These are phyloP conservation scores for Fragum whitleyi DNA, from an alignment of 2,888 invertebrate genomes.

Conservation along the genomic window DNA sequence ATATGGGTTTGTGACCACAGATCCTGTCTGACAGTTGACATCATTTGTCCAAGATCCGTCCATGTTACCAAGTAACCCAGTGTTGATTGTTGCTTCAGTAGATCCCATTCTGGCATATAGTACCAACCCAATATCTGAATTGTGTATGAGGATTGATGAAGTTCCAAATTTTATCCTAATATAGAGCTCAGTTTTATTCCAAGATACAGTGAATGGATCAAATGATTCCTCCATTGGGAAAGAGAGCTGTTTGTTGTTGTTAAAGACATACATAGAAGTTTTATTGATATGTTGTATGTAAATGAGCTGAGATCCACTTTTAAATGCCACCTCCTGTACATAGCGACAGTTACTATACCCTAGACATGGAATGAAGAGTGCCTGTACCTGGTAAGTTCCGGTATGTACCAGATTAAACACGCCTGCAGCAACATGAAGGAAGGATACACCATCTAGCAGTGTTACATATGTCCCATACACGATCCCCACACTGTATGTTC, in stretches of 20 bases:
- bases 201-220: conserved; percentile 47
- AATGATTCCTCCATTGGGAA: conserved; percentile 42
- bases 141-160: conserved; percentile 59
- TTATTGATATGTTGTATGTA: conserved; percentile 47
- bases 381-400: conserved; percentile 60
- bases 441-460: conserved; percentile 66
- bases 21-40: conserved; percentile 50
- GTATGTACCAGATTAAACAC: conserved; percentile 58
- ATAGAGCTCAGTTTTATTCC: conserved; percentile 54
- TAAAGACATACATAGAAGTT: conserved; percentile 33
- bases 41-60: conserved; percentile 71
- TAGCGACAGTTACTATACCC: conserved; percentile 62
- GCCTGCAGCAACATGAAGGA: conserved; percentile 61
- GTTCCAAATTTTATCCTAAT: conserved; percentile 62
- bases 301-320: conserved; percentile 34
- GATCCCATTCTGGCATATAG: conserved; percentile 52
- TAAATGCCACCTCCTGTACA: conserved; percentile 62
- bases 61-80: conserved; percentile 69
- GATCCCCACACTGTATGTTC: conserved; percentile 46
- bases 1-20: conserved; percentile 25
- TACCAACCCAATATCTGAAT: conserved; percentile 61
- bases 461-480: conserved; percentile 67
- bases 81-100: conserved; percentile 43
- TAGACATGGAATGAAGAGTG: conserved; percentile 68
- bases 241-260: conserved; percentile 31